Percentiles rank a stretch among this genome's conserved stretches.
Evolutionary conservation across 2,888 invertebrate genomes (phyloP).

Genomic region (Noctua fimbriata): DNA sequence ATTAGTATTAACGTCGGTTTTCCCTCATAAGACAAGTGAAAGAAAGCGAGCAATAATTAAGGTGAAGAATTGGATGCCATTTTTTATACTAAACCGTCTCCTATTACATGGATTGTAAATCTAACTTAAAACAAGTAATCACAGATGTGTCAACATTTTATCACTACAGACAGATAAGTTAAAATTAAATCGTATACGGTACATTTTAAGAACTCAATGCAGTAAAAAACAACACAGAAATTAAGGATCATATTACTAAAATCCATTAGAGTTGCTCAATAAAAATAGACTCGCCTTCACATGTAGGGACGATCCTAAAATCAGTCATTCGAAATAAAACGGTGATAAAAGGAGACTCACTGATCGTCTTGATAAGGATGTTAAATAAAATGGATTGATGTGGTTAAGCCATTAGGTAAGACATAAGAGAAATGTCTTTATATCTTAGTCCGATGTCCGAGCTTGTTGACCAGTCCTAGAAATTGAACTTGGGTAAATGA

Average conservation of each 20-base stretch:
- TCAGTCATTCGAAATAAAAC: constrained; percentile 84
- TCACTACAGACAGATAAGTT: constrained; percentile 72
- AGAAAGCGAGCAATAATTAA: background rate
- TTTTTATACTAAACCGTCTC: background rate
- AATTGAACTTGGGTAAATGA: background rate
- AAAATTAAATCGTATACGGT: constrained; percentile 77
- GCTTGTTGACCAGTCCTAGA: background rate
- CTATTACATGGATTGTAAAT: background rate
- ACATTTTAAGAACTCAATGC: constrained; percentile 76
- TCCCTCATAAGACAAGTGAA: background rate
- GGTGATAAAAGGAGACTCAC: constrained; percentile 71
- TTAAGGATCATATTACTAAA: constrained; percentile 88
- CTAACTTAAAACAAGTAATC: constrained; percentile 29
- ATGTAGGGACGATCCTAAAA: constrained; percentile 73
- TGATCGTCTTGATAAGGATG: constrained; percentile 69
- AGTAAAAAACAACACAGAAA: constrained; percentile 84
- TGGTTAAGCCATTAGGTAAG: constrained; percentile 16
- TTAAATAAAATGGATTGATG: constrained; percentile 39
- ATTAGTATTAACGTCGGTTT: too few relatives aligned
- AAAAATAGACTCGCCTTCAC: constrained; percentile 84
- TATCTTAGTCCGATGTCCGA: background rate
- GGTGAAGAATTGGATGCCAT: background rate
- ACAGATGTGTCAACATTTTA: constrained; percentile 71
- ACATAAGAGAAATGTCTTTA: constrained; percentile 26
- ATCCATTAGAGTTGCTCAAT: constrained; percentile 87